These are phyloP conservation scores for Agrochola litura DNA, from an alignment of 2,888 invertebrate genomes.

Conservation along the genomic window DNA sequence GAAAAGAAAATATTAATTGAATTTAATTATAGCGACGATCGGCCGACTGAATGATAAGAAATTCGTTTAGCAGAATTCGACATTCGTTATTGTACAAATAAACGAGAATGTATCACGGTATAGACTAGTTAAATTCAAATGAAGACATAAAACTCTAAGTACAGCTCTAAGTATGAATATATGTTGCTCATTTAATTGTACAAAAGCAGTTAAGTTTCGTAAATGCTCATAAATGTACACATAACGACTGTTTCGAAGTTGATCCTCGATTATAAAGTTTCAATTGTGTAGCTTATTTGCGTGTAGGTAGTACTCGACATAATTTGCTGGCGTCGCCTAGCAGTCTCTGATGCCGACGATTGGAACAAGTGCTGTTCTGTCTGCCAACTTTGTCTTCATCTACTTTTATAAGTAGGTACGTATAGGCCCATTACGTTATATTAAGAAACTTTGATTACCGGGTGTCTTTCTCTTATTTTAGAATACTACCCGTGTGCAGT, in stretches of 20 bases:
- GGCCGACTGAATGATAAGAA: constrained; percentile 47
- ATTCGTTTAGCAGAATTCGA: constrained; percentile 41
- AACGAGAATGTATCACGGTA: constrained; percentile 4
- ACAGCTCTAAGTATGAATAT: constrained; percentile 29
- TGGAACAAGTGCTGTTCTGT: constrained; percentile 71
- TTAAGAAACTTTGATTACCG: constrained; percentile 2
- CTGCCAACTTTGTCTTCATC: constrained; percentile 71
- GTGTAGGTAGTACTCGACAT: constrained; percentile 59
- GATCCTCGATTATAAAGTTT: constrained; percentile 67
- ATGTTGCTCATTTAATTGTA: constrained; percentile 64
- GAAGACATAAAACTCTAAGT: constrained; percentile 50
- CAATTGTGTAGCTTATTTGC: constrained; percentile 67
- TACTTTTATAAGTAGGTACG: constrained; percentile 1
- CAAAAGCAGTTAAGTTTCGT: constrained; percentile 63
- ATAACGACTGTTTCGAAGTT: constrained; percentile 60
- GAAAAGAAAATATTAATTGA: constrained; percentile 65
- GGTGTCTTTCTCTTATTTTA: neutral
- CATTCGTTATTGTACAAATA: constrained; percentile 9
- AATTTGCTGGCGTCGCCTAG: constrained; percentile 66
- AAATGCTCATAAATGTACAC: constrained; percentile 63
- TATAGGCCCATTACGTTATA: neutral
- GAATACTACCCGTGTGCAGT: neutral
- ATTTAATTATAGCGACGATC: constrained; percentile 59
- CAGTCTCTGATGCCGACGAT: constrained; percentile 63
- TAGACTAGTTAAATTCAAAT: constrained; percentile 24